Evolutionary conservation across 2,888 invertebrate genomes (phyloP).

Genomic region (Tetrapedia diversipes): DNA sequence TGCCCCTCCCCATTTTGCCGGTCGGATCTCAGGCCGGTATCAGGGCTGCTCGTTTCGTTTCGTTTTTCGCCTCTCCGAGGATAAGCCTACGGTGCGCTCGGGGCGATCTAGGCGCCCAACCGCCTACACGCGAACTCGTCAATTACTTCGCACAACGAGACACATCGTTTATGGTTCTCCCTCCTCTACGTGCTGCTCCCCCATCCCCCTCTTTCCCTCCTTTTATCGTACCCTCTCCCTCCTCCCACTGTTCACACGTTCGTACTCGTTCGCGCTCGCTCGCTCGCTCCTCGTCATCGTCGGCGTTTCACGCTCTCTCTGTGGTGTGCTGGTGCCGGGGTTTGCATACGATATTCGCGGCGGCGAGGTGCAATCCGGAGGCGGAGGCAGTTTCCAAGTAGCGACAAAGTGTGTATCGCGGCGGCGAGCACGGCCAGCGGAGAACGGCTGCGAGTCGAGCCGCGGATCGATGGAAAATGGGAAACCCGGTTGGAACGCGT

Average conservation of each 20-base stretch:
- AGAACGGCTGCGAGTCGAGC: background rate
- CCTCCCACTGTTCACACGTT: slow-evolving; percentile 18
- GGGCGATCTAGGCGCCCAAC: slow-evolving; percentile 77
- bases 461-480: slow-evolving; percentile 8
- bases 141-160: slow-evolving; percentile 82
- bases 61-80: slow-evolving; percentile 73
- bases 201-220: slow-evolving; percentile 32
- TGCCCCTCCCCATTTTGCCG: slow-evolving; percentile 37
- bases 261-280: slow-evolving; percentile 13
- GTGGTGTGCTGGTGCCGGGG: slow-evolving; percentile 12
- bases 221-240: slow-evolving; percentile 2
- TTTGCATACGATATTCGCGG: slow-evolving; percentile 58
- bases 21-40: slow-evolving; percentile 38
- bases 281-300: slow-evolving; percentile 14
- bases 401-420: slow-evolving; percentile 64
- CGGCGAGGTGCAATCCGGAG: slow-evolving; percentile 61
- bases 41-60: slow-evolving; percentile 64
- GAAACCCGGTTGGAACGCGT: slow-evolving; percentile 21
- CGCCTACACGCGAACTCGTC: slow-evolving; percentile 81
- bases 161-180: slow-evolving; percentile 72
- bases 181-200: too few species aligned
- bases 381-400: slow-evolving; percentile 66
- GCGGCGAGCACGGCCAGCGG: slow-evolving; percentile 21
- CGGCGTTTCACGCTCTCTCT: slow-evolving; percentile 24
- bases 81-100: slow-evolving; percentile 72